Percentiles rank a stretch among this genome's conserved stretches.
phyloP scores from a whole-genome alignment of 2,797 vertebrate genomes.

The Phalloptychus januarius region DNA sequence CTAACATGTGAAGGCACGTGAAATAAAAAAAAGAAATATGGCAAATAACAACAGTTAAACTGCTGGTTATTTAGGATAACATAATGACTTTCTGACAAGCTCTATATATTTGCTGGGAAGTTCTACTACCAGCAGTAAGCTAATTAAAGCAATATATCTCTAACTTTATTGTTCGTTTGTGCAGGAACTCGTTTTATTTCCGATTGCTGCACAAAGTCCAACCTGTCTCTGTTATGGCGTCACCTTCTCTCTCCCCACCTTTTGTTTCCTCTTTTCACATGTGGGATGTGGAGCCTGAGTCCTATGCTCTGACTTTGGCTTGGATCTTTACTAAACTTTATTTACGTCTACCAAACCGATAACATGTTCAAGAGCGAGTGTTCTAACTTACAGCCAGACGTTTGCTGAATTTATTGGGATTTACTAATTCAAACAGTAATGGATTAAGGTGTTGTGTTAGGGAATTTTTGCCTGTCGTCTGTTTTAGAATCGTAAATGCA shows the following conservation, averaged over 20 bases:
- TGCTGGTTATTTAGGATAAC: no score
- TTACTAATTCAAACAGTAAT: not conserved
- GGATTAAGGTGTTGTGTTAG: conserved; percentile 15
- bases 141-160: not conserved
- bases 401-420: not conserved
- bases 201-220: not conserved
- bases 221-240: conserved; percentile 23
- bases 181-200: not conserved
- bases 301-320: conserved; percentile 41
- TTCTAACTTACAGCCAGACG: not conserved
- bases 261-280: conserved; percentile 52
- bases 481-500: conserved; percentile 7
- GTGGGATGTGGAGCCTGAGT: conserved; percentile 48
- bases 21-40: not conserved
- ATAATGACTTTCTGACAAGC: not conserved
- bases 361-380: not conserved
- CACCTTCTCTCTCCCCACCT: not conserved
- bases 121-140: not conserved
- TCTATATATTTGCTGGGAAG: not conserved
- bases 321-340: conserved; percentile 70
- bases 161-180: not conserved
- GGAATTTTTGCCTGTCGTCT: not conserved
- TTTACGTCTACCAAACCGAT: conserved; percentile 68
- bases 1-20: not conserved
- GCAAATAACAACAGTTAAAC: not conserved